Evolutionary conservation across 2,888 invertebrate genomes (phyloP).

Genomic region (Luperina testacea): DNA sequence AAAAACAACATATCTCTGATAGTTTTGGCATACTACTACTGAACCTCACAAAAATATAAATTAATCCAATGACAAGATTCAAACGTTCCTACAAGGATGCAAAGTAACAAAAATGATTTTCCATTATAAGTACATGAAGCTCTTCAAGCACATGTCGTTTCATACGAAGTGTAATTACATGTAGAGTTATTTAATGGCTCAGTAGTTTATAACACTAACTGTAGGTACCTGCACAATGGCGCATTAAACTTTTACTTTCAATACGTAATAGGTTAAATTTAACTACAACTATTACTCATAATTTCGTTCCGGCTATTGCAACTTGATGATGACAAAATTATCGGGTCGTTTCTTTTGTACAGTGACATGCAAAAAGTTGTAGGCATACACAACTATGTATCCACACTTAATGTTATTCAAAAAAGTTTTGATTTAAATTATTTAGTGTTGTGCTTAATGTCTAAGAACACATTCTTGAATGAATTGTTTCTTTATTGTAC

Average conservation of each 20-base stretch:
- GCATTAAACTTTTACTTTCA: slow-evolving; percentile 72
- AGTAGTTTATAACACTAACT: slow-evolving; percentile 50
- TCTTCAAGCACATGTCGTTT: slow-evolving; percentile 10
- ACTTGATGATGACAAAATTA: slow-evolving; percentile 79
- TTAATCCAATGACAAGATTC: not conserved
- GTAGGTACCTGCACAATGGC: slow-evolving; percentile 63
- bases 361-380: slow-evolving; percentile 14
- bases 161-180: slow-evolving; percentile 25
- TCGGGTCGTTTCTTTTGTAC: slow-evolving; percentile 79
- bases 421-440: not conserved
- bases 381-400: not conserved
- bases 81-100: not conserved
- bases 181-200: slow-evolving; percentile 41
- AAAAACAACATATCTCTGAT: too few species aligned
- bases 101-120: not conserved
- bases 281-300: slow-evolving; percentile 71
- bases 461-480: too few species aligned
- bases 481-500: too few species aligned
- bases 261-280: slow-evolving; percentile 73
- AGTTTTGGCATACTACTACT: too few species aligned
- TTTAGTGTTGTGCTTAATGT: not conserved
- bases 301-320: slow-evolving; percentile 70
- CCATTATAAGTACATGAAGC: not conserved
- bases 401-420: not conserved
- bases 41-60: not conserved